Base-by-base conservation (phyloP, 2,888 invertebrate genomes). In the Myopa tessellatipennis region DNA sequence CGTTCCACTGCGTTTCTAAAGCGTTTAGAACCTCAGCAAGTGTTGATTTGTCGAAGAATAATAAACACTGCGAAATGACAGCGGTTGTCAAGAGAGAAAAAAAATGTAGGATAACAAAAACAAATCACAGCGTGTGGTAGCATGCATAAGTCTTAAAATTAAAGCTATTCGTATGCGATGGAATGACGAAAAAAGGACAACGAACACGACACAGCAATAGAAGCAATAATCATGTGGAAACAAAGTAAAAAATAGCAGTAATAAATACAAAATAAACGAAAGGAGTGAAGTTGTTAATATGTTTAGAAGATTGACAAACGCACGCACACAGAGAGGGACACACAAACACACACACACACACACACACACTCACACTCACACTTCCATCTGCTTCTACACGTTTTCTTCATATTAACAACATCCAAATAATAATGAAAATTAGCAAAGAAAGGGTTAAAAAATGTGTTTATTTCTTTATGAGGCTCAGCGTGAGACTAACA, bases 241-340 rank as follows among this genome's bases (percentile, higher is more conserved):
- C 10, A 8, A 38, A 34, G 14, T 12, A 16, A 74, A 65, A 18
- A 74, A 45, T 34, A 52, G 63, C 6, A 26, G 3, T 8, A 40
- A 61, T 36, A 72, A 38, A 12, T 14, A 26, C 10, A 70, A 52
- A 4, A 55, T 8, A 60, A 52, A 40, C 45, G 34, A 73, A 68
- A 60, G 38, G 40, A 50, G 8, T 6, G 26, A 60, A 82, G 85
- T 83, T 85, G 85, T 83, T 81, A 85, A 85, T 84, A 85, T 86
- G 87, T 87, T 87, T 85, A 85, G 86, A 84, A 71, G 69, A 76
- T 79, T 74, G 60, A 63, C 58, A 58, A 14, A 26, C 55, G 55
- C 61, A 26, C 50, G n/a, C 67, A 26, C 50, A 52, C 52, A 38
- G 26, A 36, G 26, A 69, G 63, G 73, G 61, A 50, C 45, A 68